Conservation (phyloP, 2,113 vertebrate genomes). For the Sinocyclocheilus rhinocerous region DNA sequence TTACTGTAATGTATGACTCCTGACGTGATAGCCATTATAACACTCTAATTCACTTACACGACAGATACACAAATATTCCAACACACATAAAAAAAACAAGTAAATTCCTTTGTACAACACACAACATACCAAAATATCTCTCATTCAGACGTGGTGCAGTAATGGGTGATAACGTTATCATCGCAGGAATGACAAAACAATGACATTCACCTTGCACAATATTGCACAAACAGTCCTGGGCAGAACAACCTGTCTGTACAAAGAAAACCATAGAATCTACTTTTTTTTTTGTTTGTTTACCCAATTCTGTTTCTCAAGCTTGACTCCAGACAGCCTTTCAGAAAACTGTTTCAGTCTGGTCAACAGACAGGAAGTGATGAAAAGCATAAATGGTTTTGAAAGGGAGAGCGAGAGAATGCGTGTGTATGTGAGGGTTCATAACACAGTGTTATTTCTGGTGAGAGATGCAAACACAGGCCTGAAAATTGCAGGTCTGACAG, state of each 20-base stretch:
- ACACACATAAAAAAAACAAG: constrained; percentile 32
- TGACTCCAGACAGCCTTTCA: constrained; percentile 2
- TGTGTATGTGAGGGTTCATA: background rate
- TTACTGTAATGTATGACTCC: background rate
- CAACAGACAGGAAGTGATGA: constrained; percentile 63
- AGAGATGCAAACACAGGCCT: constrained; percentile 55
- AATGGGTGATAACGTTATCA: constrained; percentile 27
- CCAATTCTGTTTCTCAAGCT: background rate
- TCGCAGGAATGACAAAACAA: constrained; percentile 16
- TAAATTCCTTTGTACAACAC: constrained; percentile 33
- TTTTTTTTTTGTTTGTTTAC: background rate
- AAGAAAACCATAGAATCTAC: background rate
- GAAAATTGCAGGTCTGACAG: constrained; percentile 60
- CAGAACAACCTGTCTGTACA: background rate
- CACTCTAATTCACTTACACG: constrained; percentile 19
- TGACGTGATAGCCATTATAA: background rate
- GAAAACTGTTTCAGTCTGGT: constrained; percentile 51
- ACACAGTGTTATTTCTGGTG: constrained; percentile 46
- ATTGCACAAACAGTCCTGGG: background rate
- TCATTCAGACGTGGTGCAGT: background rate
- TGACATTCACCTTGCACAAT: constrained; percentile 7
- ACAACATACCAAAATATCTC: background rate
- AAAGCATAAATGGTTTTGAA: constrained; percentile 42
- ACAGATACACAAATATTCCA: constrained; percentile 19
- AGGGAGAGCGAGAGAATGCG: constrained; percentile 8